A percentile compares a stretch with the other conserved stretches of the same genome.
These are phyloP conservation scores for Phenganax subtilis DNA, from an alignment of 92 coral and sea anemone genomes.

Conservation along the genomic window DNA sequence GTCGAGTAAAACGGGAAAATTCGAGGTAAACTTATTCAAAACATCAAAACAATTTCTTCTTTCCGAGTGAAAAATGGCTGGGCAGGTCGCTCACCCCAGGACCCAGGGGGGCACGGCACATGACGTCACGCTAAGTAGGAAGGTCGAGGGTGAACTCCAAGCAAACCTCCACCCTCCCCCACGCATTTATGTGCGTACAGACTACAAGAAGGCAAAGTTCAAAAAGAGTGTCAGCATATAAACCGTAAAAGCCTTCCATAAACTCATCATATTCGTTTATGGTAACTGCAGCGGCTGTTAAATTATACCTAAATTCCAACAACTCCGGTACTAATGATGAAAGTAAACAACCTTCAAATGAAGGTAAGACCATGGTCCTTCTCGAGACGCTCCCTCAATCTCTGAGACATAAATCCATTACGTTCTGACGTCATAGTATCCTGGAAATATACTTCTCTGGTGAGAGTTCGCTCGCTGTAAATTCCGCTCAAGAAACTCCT, in stretches of 20 bases:
- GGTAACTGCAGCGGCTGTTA: too few species aligned
- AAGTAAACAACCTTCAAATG: neutral
- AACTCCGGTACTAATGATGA: too few species aligned
- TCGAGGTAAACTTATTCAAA: slow-evolving; percentile 11
- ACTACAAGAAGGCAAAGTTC: too few species aligned
- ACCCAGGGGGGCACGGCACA: neutral
- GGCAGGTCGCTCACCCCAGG: slow-evolving; percentile 41
- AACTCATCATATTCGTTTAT: too few species aligned
- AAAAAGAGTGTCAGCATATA: too few species aligned
- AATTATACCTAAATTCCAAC: too few species aligned
- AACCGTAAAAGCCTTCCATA: too few species aligned
- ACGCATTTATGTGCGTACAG: too few species aligned
- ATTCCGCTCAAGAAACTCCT: slow-evolving; percentile 74
- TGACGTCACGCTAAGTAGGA: slow-evolving; percentile 13
- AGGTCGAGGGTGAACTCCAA: neutral
- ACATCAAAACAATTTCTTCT: slow-evolving; percentile 4
- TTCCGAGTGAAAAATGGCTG: slow-evolving; percentile 21
- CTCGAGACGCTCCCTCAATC: slow-evolving; percentile 17
- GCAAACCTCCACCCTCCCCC: too few species aligned
- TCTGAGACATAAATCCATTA: neutral
- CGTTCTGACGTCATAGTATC: slow-evolving; percentile 12
- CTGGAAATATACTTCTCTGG: slow-evolving; percentile 81
- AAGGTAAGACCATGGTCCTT: slow-evolving; percentile 25
- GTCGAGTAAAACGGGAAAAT: neutral
- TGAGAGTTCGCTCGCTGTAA: slow-evolving; percentile 74